These are phyloP conservation scores for Prosapia bicincta DNA, from an alignment of 2,888 invertebrate species.

Conservation along the genomic window DNA sequence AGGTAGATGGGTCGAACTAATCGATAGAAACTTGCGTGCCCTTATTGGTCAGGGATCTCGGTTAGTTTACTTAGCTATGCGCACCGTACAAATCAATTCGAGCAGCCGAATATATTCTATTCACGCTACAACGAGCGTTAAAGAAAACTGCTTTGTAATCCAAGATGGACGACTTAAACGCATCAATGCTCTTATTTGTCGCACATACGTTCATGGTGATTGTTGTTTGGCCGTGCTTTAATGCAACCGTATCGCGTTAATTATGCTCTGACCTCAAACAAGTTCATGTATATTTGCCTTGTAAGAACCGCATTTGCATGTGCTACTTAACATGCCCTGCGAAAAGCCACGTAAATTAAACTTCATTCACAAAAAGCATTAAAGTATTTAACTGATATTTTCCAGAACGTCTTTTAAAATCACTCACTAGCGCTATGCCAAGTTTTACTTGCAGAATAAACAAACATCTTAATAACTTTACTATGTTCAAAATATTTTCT, in stretches of 20 bases:
- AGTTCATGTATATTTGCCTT: background rate
- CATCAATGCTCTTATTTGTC: background rate
- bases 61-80: background rate
- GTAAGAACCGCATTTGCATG: background rate
- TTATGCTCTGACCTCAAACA: background rate
- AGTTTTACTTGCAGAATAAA: too few relatives aligned
- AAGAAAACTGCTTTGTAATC: background rate
- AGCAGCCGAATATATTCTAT: background rate
- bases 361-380: too few relatives aligned
- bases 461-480: too few relatives aligned
- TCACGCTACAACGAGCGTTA: background rate
- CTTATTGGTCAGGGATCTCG: background rate
- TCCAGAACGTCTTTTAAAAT: too few relatives aligned
- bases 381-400: too few relatives aligned
- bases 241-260: background rate
- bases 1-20: background rate
- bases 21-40: background rate
- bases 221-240: background rate
- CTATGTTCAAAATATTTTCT: too few relatives aligned
- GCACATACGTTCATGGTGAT: background rate
- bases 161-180: background rate
- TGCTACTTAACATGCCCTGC: background rate
- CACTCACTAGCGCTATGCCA: too few relatives aligned
- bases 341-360: too few relatives aligned
- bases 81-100: background rate